These are phyloP conservation scores for Thaumetopoea pityocampa DNA, from an alignment of 1,140 invertebrate species.

Conservation along the genomic window DNA sequence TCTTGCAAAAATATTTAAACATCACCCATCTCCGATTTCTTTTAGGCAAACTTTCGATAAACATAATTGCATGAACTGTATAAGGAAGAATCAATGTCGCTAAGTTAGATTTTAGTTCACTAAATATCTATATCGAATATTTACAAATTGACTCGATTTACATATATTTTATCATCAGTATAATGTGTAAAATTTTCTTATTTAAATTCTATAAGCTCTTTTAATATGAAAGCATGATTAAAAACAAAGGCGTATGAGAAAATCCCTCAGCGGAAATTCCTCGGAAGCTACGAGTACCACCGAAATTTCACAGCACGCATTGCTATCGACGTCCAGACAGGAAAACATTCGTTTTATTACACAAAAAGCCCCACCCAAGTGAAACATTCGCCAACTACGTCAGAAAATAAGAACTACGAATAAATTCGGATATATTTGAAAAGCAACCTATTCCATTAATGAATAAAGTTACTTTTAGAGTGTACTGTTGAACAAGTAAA, in stretches of 20 bases:
- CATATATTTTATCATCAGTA: no score
- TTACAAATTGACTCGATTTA: no score
- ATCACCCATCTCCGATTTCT: no score
- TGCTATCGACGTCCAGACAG: conserved; percentile 38
- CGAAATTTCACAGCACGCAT: conserved; percentile 32
- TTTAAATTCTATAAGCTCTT: no score
- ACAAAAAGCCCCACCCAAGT: conserved; percentile 41
- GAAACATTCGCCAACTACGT: conserved; percentile 34
- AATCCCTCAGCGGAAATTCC: not conserved
- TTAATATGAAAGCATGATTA: no score
- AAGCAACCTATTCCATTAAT: conserved; percentile 12
- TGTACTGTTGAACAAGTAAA: conserved; percentile 2
- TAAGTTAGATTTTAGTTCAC: no score
- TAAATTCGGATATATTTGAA: conserved; percentile 14
- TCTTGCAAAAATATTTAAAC: no score
- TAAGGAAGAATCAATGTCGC: no score
- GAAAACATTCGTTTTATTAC: conserved; percentile 54
- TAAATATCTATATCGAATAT: no score
- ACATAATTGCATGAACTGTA: no score
- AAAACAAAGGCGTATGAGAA: not conserved
- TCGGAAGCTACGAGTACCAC: conserved; percentile 5
- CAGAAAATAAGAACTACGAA: conserved; percentile 25
- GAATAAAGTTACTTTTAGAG: conserved; percentile 23
- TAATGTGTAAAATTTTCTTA: no score
- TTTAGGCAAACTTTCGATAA: no score